phyloP scores from a whole-genome alignment of 2,113 vertebrate genomes.

The Chamaetylas fuelleborni region DNA sequence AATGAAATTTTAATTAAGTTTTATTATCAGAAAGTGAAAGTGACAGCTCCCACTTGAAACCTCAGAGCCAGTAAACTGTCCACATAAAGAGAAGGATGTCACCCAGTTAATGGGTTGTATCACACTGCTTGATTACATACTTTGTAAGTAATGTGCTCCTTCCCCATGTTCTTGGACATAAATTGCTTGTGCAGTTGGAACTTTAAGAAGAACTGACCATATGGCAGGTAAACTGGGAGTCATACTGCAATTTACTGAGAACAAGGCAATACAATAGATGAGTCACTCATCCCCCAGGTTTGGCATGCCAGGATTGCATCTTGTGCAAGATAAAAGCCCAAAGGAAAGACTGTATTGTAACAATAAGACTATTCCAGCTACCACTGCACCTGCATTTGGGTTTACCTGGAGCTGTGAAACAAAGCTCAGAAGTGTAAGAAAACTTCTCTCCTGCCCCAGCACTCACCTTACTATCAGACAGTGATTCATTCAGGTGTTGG shows the following conservation, averaged over 20 bases:
- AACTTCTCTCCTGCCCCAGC: background rate
- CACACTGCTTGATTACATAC: conserved; percentile 18
- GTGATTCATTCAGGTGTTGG: background rate
- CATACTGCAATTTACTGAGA: background rate
- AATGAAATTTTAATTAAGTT: conserved; percentile 76
- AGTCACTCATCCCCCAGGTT: conserved; percentile 9
- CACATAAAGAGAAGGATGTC: conserved; percentile 50
- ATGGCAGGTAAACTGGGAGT: conserved; percentile 52
- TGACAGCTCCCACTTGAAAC: conserved; percentile 67
- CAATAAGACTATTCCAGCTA: background rate
- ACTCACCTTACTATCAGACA: background rate
- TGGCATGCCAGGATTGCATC: conserved; percentile 21
- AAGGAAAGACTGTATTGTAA: background rate
- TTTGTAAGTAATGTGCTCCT: conserved; percentile 48
- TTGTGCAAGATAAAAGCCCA: background rate
- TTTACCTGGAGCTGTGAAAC: background rate
- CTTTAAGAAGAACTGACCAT: conserved; percentile 35
- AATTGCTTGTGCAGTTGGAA: background rate
- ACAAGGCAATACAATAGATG: background rate
- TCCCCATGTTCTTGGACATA: conserved; percentile 10
- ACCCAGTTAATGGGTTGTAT: conserved; percentile 54
- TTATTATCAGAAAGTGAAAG: conserved; percentile 68
- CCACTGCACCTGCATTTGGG: background rate
- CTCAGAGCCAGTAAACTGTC: conserved; percentile 52
- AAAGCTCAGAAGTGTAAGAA: background rate